These are phyloP conservation scores for Brachionus plicatilis DNA, from an alignment of 1,140 invertebrate species.

Conservation along the genomic window DNA sequence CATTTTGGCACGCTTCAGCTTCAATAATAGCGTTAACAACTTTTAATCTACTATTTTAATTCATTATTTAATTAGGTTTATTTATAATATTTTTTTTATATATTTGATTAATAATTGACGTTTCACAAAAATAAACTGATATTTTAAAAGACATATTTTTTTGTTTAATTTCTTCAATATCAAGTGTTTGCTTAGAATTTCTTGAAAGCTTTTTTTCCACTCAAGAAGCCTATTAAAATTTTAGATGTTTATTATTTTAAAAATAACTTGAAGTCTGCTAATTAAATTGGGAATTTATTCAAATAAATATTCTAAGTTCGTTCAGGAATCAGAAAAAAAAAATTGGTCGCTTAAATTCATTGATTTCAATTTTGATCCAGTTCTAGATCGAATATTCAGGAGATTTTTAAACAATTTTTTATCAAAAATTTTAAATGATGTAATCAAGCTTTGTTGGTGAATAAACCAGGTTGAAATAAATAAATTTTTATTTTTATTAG, in stretches of 20 bases:
- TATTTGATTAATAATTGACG: too few relatives aligned
- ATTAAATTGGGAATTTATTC: not conserved
- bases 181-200: not conserved
- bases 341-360: not conserved
- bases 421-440: not conserved
- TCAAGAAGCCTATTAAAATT: not conserved
- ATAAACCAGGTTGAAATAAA: not conserved
- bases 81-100: not conserved
- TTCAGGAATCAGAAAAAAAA: not conserved
- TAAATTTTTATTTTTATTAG: not conserved
- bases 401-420: not conserved
- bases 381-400: not conserved
- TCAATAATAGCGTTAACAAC: not conserved
- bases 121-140: not conserved
- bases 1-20: not conserved
- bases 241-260: not conserved
- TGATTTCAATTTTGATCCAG: not conserved
- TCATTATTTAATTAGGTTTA: not conserved
- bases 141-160: not conserved
- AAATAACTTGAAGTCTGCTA: not conserved
- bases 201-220: not conserved
- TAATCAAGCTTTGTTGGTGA: not conserved
- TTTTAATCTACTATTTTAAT: not conserved
- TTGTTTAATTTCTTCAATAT: not conserved
- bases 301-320: not conserved